Base-by-base conservation (phyloP, 2,113 vertebrate genomes). In the Psephotus haematonotus region DNA sequence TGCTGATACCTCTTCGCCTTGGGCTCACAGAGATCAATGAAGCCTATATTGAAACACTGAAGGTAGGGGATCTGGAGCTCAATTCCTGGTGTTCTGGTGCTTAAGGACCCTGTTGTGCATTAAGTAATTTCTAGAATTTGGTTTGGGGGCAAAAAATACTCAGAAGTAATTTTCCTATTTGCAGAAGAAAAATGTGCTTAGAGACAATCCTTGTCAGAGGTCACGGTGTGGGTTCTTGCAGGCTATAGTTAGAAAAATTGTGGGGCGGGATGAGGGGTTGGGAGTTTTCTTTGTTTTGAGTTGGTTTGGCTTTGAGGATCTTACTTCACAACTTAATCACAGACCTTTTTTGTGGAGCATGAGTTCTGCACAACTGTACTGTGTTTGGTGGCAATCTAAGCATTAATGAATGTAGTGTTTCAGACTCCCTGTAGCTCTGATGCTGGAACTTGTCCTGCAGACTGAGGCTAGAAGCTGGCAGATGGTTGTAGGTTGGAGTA, bases 21-120 rank as follows among this genome's bases (percentile, higher is more conserved):
- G 99, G 99, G 69, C 98, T 99, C 92, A 99, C 98, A 2, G 99
- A 99, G 57, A 99, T 99, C 95, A 99, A 99, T 6, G 99, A 99
- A 97, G 99, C 99, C 87, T 99, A 99, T 41, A 99, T 99, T 68
- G 98, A 99, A 98, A 99, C 99, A 1, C 98, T 99, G 63, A 99
- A 99, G 99, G 99, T 99, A 96, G 78, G 95, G 50, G 23, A 74
- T 20, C 9, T 28, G 44, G 20, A 76, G 80, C 67, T 89, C 13
- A 80, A 53, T 50, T 79, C 49, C 65, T 67, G 39, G 31, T 63
- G n/a, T 79, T 57, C 23, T 53, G 18, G 28, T 52, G 31, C 74
- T 27, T 17, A 60, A 86, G 59, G 64, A 63, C 20, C 8, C 33
- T 70, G 9, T n/a, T 83, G 52, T 10, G 43, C 70, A 43, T 80